phyloP scores from a whole-genome alignment of 2,888 invertebrate species.

The Drosophila buzzatii region DNA sequence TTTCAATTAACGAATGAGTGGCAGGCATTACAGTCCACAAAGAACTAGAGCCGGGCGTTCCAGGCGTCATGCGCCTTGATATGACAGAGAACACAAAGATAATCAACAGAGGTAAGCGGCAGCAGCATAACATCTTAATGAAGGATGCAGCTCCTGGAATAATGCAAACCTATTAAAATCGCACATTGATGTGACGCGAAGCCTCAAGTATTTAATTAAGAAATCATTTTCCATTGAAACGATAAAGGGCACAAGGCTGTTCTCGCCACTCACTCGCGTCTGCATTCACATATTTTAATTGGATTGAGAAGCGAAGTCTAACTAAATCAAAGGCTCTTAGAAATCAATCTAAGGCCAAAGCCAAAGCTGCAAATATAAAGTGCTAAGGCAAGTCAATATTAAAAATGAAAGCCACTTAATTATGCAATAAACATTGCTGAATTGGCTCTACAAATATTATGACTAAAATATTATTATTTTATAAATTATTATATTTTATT shows the following conservation, averaged over 20 bases:
- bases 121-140: conserved; percentile 33
- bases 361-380: not conserved
- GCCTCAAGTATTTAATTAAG: conserved; percentile 59
- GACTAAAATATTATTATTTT: no score
- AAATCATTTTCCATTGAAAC: conserved; percentile 41
- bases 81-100: conserved; percentile 8
- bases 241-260: not conserved
- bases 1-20: conserved; percentile 68
- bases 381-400: not conserved
- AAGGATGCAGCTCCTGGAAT: conserved; percentile 40
- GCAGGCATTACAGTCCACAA: conserved; percentile 23
- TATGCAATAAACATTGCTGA: not conserved
- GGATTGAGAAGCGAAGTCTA: not conserved
- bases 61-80: conserved; percentile 7
- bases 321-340: not conserved
- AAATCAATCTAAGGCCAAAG: not conserved
- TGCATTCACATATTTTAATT: conserved; percentile 1
- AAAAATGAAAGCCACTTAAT: not conserved
- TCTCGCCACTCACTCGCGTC: not conserved
- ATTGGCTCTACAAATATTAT: no score
- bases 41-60: conserved; percentile 1
- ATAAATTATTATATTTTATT: no score
- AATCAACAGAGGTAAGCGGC: conserved; percentile 19
- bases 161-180: conserved; percentile 28
- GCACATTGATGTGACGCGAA: not conserved